Percentiles rank a stretch among this genome's conserved stretches.
Evolutionary conservation across 2,113 vertebrate genomes (phyloP).

Genomic region (Emydocephalus ijimae): DNA sequence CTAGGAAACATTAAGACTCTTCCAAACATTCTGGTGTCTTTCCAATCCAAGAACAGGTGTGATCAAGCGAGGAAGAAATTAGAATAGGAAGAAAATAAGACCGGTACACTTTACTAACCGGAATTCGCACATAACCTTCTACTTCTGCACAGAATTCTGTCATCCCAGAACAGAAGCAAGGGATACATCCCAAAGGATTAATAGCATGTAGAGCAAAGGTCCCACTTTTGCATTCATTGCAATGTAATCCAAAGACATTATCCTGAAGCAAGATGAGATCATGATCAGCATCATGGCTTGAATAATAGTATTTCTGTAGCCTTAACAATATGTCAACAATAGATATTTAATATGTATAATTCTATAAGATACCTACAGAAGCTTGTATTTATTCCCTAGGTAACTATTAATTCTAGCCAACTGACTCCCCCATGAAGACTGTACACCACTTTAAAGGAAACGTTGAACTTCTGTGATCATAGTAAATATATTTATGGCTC

Average conservation of each 20-base stretch:
- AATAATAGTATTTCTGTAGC: neutral
- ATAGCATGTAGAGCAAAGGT: conserved; percentile 73
- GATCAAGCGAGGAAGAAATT: neutral
- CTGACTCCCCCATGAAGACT: neutral
- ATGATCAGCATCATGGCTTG: neutral
- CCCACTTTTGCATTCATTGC: conserved; percentile 80
- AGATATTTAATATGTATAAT: neutral
- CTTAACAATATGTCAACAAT: neutral
- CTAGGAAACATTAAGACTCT: neutral
- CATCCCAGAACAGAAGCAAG: conserved; percentile 88
- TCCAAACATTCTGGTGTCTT: neutral
- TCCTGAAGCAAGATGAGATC: conserved; percentile 64
- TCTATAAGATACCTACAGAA: neutral
- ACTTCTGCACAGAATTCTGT: conserved; percentile 77
- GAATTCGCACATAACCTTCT: conserved; percentile 73
- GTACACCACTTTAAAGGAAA: neutral
- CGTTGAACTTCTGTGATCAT: neutral
- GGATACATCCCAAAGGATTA: conserved; percentile 77
- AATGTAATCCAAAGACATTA: conserved; percentile 81
- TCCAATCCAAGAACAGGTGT: neutral
- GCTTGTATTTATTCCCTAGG: neutral
- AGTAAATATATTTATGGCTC: neutral
- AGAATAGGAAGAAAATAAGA: neutral
- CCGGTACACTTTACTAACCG: conserved; percentile 66
- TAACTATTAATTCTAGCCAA: neutral